Evolutionary conservation across 2,888 invertebrate species (phyloP).

Genomic region (Cylindroiulus punctatus): DNA sequence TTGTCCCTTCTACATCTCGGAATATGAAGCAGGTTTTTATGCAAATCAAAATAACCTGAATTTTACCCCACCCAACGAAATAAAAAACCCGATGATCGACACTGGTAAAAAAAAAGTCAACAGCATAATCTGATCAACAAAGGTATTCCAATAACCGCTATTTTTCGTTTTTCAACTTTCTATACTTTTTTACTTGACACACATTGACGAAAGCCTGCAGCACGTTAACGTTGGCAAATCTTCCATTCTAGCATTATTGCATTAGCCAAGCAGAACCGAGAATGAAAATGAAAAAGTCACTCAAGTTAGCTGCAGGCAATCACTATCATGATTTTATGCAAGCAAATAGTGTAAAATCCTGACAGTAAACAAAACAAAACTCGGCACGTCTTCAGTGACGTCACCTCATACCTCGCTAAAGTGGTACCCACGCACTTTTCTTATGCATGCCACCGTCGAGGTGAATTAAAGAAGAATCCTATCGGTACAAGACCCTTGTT

Average conservation of each 20-base stretch:
- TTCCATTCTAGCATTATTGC: neutral
- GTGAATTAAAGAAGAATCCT: neutral
- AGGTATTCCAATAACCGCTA: neutral
- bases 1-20: neutral
- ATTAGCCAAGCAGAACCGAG: neutral
- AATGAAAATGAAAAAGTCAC: constrained; percentile 12
- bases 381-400: constrained; percentile 17
- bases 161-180: neutral
- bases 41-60: constrained; percentile 40
- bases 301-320: neutral
- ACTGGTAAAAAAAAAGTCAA: neutral
- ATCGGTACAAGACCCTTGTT: constrained; percentile 36
- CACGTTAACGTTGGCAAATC: neutral
- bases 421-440: neutral
- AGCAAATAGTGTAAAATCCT: constrained; percentile 9
- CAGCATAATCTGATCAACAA: neutral
- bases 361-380: constrained; percentile 9
- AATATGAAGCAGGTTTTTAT: constrained; percentile 42
- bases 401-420: neutral
- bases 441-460: constrained; percentile 25
- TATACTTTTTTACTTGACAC: neutral
- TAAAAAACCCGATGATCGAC: neutral
- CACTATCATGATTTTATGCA: neutral
- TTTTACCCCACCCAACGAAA: constrained; percentile 5
- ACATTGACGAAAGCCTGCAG: neutral